Evolutionary conservation across 2,888 invertebrate species (phyloP), one percentile per base, ranked within the genome.

Genomic region (Papilio demoleus): DNA sequence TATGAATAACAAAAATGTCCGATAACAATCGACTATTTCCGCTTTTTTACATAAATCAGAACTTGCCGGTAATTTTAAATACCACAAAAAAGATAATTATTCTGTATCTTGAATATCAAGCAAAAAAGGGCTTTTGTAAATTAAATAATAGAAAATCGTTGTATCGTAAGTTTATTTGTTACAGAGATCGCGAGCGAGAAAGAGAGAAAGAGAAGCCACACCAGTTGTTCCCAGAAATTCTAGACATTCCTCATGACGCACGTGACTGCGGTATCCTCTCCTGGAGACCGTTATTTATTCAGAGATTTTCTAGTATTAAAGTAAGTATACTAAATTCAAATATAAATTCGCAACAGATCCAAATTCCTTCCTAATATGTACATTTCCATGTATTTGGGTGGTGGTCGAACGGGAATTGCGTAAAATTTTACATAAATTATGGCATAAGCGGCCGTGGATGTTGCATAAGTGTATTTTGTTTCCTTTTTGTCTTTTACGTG

Each of bases 281-380:
- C 76, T 97, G 97, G 93, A 95, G 97, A 81, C 97, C 98, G 80
- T 93, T 94, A 77, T 96, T 96, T 86, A 94, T 98, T 81, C 98
- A 98, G 91, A 94, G 94, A 85, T 97, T 97, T 92, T 97, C 97
- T 85, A 96, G 96, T 89, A 98, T 98, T 85, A 97, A 97, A 94
- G 96, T 96, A 86, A 83, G 89, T 75, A 73, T 53, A 12, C 58
- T 42, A 38, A 14, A 45, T 47, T 19, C 17, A 19, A 17, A 22
- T 22, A 47, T 47, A 47, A 47, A 19, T 47, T 47, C 47, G 22
- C 47, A 47, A 22, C 47, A 22, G 19, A 11, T 45, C 19, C 19
- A 50, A 50, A 27, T 50, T 27, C 2, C 27, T 31, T 27, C 9
- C 8, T 64, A 63, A 6, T 19, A 47, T 9, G 17, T 53, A 42